Conservation (phyloP, 2,888 invertebrate species). For the Coremacera marginata region DNA sequence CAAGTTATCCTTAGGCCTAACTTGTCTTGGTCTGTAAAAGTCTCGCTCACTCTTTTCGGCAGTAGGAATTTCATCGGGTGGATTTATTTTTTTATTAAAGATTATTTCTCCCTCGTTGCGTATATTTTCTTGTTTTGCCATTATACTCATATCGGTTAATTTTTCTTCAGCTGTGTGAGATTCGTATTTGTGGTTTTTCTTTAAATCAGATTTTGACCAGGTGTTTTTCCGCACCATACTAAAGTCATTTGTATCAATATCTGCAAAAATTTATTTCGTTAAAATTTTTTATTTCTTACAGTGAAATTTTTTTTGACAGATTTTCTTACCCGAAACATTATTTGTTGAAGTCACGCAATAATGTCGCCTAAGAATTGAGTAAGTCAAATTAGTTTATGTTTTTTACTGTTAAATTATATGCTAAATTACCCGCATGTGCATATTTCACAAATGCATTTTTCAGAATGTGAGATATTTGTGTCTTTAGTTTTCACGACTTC, state of each 20-base stretch:
- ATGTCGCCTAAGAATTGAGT: constrained; percentile 76
- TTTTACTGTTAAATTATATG: constrained; percentile 5
- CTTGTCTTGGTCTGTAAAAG: constrained; percentile 71
- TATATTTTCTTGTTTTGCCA: too few relatives aligned
- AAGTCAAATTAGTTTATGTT: not conserved
- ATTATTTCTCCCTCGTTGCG: not conserved
- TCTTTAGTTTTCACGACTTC: constrained; percentile 62
- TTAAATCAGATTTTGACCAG: constrained; percentile 62
- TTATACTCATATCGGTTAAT: too few relatives aligned
- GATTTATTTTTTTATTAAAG: too few relatives aligned
- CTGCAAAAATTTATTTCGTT: not conserved
- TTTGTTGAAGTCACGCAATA: constrained; percentile 74
- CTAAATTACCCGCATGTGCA: constrained; percentile 90
- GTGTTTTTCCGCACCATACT: constrained; percentile 62
- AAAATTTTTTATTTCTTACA: constrained; percentile 10
- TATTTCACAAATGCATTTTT: constrained; percentile 90
- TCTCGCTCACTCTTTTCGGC: constrained; percentile 72
- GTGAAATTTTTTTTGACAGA: constrained; percentile 18
- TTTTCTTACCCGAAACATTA: constrained; percentile 50
- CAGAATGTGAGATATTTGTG: constrained; percentile 72
- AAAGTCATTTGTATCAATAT: not conserved
- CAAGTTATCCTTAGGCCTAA: constrained; percentile 72
- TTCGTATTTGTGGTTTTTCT: constrained; percentile 45
- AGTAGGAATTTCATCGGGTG: not conserved
- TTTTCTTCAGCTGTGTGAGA: constrained; percentile 38